Evolutionary conservation across 1,140 invertebrate species (phyloP).

Genomic region (Cherax destructor): DNA sequence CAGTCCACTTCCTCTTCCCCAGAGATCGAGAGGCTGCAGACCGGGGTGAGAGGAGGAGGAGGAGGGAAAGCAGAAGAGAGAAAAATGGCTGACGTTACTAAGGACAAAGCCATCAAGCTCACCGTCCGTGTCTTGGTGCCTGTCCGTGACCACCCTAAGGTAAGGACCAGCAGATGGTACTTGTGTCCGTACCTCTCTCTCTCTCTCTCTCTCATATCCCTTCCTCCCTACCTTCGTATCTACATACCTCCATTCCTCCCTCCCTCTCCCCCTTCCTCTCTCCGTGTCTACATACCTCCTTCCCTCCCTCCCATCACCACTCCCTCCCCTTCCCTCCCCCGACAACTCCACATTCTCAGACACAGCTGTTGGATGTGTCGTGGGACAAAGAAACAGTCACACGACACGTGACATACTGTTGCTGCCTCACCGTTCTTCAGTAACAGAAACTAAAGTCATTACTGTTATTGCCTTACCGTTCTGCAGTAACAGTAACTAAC

Average conservation of each 20-base stretch:
- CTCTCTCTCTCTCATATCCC: too few relatives aligned
- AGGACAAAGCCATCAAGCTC: conserved; percentile 89
- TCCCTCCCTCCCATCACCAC: neutral
- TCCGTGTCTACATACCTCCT: too few relatives aligned
- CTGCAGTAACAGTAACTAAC: too few relatives aligned
- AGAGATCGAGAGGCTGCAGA: conserved; percentile 82
- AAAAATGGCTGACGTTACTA: conserved; percentile 89
- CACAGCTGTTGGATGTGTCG: too few relatives aligned
- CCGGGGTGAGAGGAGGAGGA: conserved; percentile 66
- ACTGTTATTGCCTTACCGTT: too few relatives aligned
- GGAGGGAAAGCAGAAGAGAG: conserved; percentile 76
- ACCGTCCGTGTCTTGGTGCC: conserved; percentile 90
- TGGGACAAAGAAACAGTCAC: too few relatives aligned
- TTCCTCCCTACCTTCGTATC: neutral
- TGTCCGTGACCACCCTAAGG: conserved; percentile 91
- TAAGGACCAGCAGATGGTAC: conserved; percentile 75
- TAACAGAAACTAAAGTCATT: too few relatives aligned
- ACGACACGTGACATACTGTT: too few relatives aligned
- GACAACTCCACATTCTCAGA: neutral
- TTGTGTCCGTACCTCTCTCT: neutral
- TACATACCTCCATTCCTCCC: too few relatives aligned
- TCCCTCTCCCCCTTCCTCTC: neutral
- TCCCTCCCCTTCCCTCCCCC: too few relatives aligned
- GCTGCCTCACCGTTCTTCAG: too few relatives aligned
- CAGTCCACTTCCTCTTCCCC: conserved; percentile 57